Conservation (phyloP, 2,888 invertebrate genomes). For the Yponomeuta cagnagella region DNA sequence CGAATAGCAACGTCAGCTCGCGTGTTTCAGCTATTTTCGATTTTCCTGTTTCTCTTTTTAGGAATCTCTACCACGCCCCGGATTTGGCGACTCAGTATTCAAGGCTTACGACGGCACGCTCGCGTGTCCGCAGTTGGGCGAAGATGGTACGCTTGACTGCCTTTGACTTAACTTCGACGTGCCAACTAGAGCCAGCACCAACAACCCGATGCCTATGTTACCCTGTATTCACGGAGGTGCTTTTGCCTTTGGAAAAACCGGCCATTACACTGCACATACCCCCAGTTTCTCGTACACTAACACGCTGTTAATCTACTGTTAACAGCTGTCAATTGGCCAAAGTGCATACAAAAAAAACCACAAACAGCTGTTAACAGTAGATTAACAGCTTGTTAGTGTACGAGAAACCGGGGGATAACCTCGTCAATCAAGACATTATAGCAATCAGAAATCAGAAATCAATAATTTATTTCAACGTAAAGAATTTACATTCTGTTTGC, state of each 20-base stretch:
- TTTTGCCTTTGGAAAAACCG: too few relatives aligned
- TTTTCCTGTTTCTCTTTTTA: slow-evolving; percentile 30
- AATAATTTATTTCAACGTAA: too few relatives aligned
- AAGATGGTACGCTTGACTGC: slow-evolving; percentile 16
- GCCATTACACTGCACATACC: neutral
- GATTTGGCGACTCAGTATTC: slow-evolving; percentile 47
- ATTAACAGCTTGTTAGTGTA: too few relatives aligned
- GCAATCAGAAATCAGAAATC: too few relatives aligned
- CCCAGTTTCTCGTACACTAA: too few relatives aligned
- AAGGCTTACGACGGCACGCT: slow-evolving; percentile 31
- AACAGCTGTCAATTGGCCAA: too few relatives aligned
- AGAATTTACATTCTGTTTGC: too few relatives aligned
- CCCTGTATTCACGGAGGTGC: slow-evolving; percentile 14
- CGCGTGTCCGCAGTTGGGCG: slow-evolving; percentile 15
- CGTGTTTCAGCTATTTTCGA: neutral
- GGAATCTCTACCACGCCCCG: slow-evolving; percentile 39
- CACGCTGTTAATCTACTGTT: too few relatives aligned
- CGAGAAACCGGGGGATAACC: too few relatives aligned
- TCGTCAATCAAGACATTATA: slow-evolving; percentile 53
- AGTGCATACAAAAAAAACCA: too few relatives aligned
- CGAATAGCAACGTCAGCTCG: too few relatives aligned
- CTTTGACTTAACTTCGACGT: slow-evolving; percentile 19
- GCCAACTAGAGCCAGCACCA: slow-evolving; percentile 15
- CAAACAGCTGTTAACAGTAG: too few relatives aligned
- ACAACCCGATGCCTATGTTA: slow-evolving; percentile 16